phyloP scores from a whole-genome alignment of 2,797 vertebrate species.

The Macropus fuliginosus region DNA sequence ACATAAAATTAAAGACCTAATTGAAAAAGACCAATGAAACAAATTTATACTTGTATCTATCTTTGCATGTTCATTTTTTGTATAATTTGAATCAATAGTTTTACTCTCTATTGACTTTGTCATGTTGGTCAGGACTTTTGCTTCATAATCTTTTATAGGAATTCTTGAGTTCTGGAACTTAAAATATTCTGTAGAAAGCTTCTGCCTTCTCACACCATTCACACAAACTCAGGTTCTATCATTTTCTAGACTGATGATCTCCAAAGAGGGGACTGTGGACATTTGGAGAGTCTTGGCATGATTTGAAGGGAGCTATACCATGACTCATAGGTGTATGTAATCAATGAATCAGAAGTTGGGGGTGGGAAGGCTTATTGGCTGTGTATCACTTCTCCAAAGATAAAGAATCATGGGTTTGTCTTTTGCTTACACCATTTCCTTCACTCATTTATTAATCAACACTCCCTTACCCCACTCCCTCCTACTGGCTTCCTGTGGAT shows the following conservation, averaged over 20 bases:
- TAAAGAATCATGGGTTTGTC: not conserved
- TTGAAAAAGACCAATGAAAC: not conserved
- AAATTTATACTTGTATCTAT: not conserved
- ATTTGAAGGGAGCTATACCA: not conserved
- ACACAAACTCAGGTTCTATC: not conserved
- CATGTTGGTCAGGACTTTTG: not conserved
- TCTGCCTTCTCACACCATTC: not conserved
- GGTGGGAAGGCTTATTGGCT: no score
- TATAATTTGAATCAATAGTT: not conserved
- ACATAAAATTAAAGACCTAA: not conserved
- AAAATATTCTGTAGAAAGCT: not conserved
- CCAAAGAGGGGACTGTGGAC: not conserved
- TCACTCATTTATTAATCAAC: not conserved
- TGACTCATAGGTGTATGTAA: not conserved
- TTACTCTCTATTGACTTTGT: not conserved
- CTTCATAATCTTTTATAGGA: not conserved
- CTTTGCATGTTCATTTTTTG: not conserved
- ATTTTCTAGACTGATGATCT: not conserved
- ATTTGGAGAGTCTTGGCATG: not conserved
- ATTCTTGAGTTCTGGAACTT: not conserved
- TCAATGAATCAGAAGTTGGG: not conserved
- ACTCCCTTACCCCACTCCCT: not conserved
- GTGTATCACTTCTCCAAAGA: not conserved
- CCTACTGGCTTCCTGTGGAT: not conserved
- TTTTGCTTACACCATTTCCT: not conserved